Evolutionary conservation across 2,888 invertebrate species (phyloP), one percentile per base, ranked within the genome.

Genomic region (Eristalinus aeneus): DNA sequence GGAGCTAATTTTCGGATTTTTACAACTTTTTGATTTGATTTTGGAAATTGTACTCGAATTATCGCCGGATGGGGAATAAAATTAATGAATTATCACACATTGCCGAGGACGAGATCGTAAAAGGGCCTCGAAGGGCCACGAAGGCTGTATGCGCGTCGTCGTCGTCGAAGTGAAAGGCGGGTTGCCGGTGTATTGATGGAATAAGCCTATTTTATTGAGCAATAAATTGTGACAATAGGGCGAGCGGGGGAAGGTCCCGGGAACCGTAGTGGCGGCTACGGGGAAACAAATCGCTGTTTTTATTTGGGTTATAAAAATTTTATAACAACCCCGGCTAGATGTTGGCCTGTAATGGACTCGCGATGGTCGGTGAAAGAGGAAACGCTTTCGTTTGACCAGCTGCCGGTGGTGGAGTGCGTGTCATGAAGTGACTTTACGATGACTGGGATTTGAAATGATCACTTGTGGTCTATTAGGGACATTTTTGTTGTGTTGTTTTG

Each of bases 11-110:
- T 84, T 82, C 61, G 64, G 74, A 73, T 69, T 81, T 86, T 86
- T 82, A 86, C 82, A 86, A 78, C 86, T 78, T 86, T 86, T 86
- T 82, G 86, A 86, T 86, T 86, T 81, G 86, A 86, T 86, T 82
- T 81, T 65, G 81, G 74, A 86, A 86, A 86, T 86, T 82, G 69
- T 86, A 82, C 82, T 86, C 81, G 81, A 86, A 78, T 86, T 86
- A 86, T 86, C 86, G 74, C 74, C 77, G 77, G 79, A 72, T 58
- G 67, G 84, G 74, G 78, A 78, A 86, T 86, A 82, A 86, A 86
- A 34, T 82, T 82, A 81, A 86, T 82, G 86, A 86, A 86, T 86
- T 86, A 86, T 86, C 86, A 86, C 81, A 86, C 81, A 86, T 74
- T 81, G 81, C 78, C 74, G 69, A 31, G 71, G 74, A 74, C 77